Percentiles rank a stretch among this genome's conserved stretches.
These are phyloP conservation scores for Bombyx mandarina DNA, from an alignment of 1,140 invertebrate genomes.

Conservation along the genomic window DNA sequence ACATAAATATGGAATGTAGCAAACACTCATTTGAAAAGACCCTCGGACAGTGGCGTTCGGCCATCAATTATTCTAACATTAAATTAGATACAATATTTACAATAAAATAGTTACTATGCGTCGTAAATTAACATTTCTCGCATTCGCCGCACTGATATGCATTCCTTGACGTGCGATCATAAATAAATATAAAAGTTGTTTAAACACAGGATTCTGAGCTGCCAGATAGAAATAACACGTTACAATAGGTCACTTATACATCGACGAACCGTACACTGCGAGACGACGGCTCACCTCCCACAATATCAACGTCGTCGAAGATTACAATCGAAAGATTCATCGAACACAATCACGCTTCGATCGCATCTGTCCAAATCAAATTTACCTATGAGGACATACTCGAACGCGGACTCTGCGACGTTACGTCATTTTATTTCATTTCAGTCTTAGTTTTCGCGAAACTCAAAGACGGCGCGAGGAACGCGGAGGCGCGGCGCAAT, in stretches of 20 bases:
- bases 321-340: slow-evolving; percentile 62
- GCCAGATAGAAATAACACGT: slow-evolving; percentile 65
- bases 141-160: slow-evolving; percentile 65
- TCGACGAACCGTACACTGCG: slow-evolving; percentile 56
- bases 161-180: slow-evolving; percentile 50
- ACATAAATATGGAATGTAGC: slow-evolving; percentile 72
- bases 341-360: slow-evolving; percentile 65
- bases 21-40: slow-evolving; percentile 66
- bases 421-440: slow-evolving; percentile 62
- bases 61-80: slow-evolving; percentile 61
- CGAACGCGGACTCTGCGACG: slow-evolving; percentile 64
- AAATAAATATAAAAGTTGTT: slow-evolving; percentile 70
- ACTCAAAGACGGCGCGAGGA: slow-evolving; percentile 59
- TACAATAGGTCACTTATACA: slow-evolving; percentile 59
- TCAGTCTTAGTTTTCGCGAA: slow-evolving; percentile 67
- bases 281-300: slow-evolving; percentile 43
- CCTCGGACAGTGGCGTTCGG: slow-evolving; percentile 50
- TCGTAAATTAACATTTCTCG: slow-evolving; percentile 64
- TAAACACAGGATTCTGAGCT: slow-evolving; percentile 60
- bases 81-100: slow-evolving; percentile 68
- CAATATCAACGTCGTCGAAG: slow-evolving; percentile 59
- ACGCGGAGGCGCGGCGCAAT: slow-evolving; percentile 38
- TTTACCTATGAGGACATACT: slow-evolving; percentile 68
- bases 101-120: slow-evolving; percentile 68
- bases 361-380: slow-evolving; percentile 68